A percentile compares a stretch with the other conserved stretches of the same genome.
Conservation (phyloP, 2,113 vertebrate genomes). For the Spheniscus mendiculus region DNA sequence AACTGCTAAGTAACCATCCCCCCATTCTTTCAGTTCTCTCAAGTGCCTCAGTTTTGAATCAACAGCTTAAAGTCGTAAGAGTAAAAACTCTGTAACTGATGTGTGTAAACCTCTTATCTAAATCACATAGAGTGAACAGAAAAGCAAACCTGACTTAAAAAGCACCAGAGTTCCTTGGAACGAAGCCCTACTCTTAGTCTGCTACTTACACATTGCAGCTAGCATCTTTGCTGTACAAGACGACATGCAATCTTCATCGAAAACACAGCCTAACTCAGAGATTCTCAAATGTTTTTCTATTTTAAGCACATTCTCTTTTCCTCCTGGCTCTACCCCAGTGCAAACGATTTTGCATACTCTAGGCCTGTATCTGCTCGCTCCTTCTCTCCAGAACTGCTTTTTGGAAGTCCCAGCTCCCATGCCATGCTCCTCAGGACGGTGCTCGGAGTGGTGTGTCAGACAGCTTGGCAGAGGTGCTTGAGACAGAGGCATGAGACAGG, state of each 20-base stretch:
- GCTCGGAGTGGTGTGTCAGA: fast-evolving
- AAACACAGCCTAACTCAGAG: not conserved
- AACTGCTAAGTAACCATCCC: not conserved
- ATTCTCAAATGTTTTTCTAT: not conserved
- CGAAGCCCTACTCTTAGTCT: not conserved
- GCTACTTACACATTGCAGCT: not conserved
- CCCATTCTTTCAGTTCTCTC: not conserved
- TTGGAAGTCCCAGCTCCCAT: not conserved
- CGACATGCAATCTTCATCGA: fast-evolving
- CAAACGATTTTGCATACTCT: not conserved
- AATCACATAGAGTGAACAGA: not conserved
- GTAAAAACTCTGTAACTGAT: not conserved
- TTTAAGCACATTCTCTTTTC: not conserved
- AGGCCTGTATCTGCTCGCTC: not conserved
- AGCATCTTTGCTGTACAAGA: not conserved
- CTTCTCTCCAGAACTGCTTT: not conserved
- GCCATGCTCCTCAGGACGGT: not conserved
- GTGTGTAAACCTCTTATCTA: not conserved
- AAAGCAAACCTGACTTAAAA: not conserved
- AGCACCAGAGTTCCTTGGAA: not conserved
- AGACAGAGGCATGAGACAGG: not conserved
- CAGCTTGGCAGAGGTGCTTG: not conserved
- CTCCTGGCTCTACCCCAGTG: not conserved
- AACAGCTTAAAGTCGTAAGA: not conserved
- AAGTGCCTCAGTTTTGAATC: not conserved